phyloP scores from a whole-genome alignment of 2,113 vertebrate species.

The Colius striatus region DNA sequence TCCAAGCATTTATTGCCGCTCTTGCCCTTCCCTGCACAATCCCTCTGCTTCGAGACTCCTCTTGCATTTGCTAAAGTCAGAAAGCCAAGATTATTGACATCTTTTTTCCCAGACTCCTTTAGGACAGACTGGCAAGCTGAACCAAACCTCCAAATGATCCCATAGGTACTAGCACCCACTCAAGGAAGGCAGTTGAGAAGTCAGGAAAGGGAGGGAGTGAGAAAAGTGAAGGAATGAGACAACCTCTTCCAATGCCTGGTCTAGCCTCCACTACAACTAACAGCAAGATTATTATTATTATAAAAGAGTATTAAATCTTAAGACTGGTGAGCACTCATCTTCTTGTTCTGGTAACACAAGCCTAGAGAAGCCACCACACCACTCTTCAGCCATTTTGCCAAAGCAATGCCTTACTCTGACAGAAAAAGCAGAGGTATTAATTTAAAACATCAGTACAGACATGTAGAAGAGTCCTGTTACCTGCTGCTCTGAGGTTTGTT shows the following conservation, averaged over 20 bases:
- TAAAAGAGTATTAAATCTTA: neutral
- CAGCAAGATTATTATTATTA: neutral
- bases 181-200: neutral
- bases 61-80: neutral
- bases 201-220: accelerated
- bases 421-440: neutral
- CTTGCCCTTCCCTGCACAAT: neutral
- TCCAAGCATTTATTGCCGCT: neutral
- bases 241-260: neutral
- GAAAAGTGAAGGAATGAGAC: neutral
- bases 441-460: neutral
- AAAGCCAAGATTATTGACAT: neutral
- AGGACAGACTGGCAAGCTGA: neutral
- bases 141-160: neutral
- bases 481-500: neutral
- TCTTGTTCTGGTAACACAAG: neutral
- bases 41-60: neutral
- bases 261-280: neutral
- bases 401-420: neutral
- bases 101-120: neutral
- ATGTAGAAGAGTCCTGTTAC: neutral
- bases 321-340: neutral
- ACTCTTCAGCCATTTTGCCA: neutral
- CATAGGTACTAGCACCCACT: accelerated
- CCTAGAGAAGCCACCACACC: neutral